Evolutionary conservation across 2,797 vertebrate species (phyloP), one percentile per base, ranked within the genome.

Genomic region (Gadopsis marmoratus): DNA sequence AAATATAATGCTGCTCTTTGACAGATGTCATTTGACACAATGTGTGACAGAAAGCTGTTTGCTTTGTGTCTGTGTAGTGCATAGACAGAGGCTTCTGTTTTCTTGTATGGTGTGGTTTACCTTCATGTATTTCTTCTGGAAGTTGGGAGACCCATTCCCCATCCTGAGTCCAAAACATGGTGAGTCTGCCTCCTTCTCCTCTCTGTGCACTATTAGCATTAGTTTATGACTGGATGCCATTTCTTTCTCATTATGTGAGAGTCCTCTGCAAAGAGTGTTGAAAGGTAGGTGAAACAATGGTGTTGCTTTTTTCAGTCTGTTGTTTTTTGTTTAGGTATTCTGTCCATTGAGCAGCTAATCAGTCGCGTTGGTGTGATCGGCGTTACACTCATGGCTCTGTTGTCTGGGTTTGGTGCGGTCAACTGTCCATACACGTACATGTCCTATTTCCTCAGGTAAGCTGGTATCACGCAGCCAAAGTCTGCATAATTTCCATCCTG

Each of bases 111-210:
- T 99, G 58, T 99, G 98, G 98, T 93, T 99, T 87, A 98, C 98
- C 3, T 99, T 99, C 89, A 99, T 99, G 98, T 99, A 99, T 94
- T 99, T 99, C 96, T 99, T 99, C 92, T 99, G 98, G 98, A 99
- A 99, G 90, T 2, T 99, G 88, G 98, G 98, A 13, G 98, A 99
- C 81, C 98, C 98, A 0, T 99, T 99, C 90, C 98, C 98, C 62
- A 99, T 99, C 86, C 95, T 99, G 72, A 99, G 98, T 91, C 98
- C 98, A 75, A 99, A 99, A 93, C 98, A 99, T 14, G 98, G 98
- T 99, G 74, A 96, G 94, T 90, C 48, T 31, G 16, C 29, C 54
- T 12, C 3, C 13, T 35, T 41, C 16, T 48, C 7, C 51, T 63
- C 13, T 74, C 37, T 47, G 9, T 3, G 0, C 17, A 23, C 10